phyloP scores from a whole-genome alignment of 2,888 invertebrate species.

The Dynastes tityus region DNA sequence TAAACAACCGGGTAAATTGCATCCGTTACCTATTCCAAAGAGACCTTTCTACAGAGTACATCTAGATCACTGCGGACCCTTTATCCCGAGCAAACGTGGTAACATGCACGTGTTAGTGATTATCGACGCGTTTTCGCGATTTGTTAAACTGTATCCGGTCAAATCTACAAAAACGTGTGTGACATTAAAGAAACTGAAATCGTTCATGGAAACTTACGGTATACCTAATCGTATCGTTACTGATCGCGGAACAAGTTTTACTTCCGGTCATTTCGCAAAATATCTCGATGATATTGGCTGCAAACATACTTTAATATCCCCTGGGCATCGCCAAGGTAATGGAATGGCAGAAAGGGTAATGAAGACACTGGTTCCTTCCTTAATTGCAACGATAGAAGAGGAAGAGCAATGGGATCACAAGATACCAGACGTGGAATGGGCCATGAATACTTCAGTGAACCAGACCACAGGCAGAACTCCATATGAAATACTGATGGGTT shows the following conservation, averaged over 20 bases:
- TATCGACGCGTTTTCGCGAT: conserved; percentile 55
- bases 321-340: conserved; percentile 54
- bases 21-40: conserved; percentile 52
- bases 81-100: conserved; percentile 47
- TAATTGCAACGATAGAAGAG: conserved; percentile 16
- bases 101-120: conserved; percentile 53
- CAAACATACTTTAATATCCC: conserved; percentile 52
- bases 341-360: conserved; percentile 7
- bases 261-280: conserved; percentile 34
- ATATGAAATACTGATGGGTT: conserved; percentile 53
- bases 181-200: conserved; percentile 48
- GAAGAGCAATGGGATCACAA: conserved; percentile 49
- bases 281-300: conserved; percentile 47
- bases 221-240: conserved; percentile 54
- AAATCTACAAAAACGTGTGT: conserved; percentile 40
- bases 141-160: conserved; percentile 51
- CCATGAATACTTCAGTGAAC: conserved; percentile 53
- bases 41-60: conserved; percentile 54
- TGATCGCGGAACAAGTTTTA: conserved; percentile 57
- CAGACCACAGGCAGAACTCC: conserved; percentile 55
- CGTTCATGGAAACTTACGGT: conserved; percentile 53
- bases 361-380: conserved; percentile 8
- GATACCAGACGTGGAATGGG: conserved; percentile 52
- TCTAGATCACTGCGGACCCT: conserved; percentile 57
- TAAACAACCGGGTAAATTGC: conserved; percentile 50